A percentile compares a stretch with the other conserved stretches of the same genome.
Conservation (phyloP, 2,113 vertebrate genomes). For the Chamaea fasciata region DNA sequence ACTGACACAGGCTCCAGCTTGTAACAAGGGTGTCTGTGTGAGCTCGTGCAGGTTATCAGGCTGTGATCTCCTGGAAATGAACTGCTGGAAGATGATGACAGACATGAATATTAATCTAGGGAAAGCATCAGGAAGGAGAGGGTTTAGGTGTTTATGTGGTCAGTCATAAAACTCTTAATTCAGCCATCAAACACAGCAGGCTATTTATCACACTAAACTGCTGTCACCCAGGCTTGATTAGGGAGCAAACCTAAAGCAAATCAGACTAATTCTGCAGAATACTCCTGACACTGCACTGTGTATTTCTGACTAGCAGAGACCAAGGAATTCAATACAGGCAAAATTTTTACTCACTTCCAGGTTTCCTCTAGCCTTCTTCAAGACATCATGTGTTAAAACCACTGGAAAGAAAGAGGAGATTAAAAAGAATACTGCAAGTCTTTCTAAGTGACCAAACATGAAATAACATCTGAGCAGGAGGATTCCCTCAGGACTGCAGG, state of each 20-base stretch:
- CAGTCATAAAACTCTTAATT: not conserved
- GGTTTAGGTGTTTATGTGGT: not conserved
- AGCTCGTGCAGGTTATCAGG: not conserved
- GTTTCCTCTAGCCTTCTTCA: constrained; percentile 92
- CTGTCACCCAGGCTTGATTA: not conserved
- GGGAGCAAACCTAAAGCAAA: not conserved
- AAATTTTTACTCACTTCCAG: constrained; percentile 81
- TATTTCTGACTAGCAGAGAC: not conserved
- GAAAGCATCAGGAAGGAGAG: not conserved
- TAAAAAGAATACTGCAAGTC: not conserved
- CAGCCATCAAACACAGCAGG: not conserved
- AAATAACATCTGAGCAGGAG: not conserved
- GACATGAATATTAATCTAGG: not conserved
- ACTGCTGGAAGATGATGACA: not conserved
- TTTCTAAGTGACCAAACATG: not conserved
- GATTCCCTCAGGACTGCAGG: not conserved
- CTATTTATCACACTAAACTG: not conserved
- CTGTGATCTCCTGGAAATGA: not conserved
- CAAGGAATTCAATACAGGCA: not conserved
- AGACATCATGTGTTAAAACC: constrained; percentile 84
- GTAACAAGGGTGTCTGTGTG: not conserved
- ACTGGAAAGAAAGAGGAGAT: constrained; percentile 70
- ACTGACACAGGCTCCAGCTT: not conserved
- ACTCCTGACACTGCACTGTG: not conserved
- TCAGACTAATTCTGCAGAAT: not conserved